Conservation (phyloP, 2,888 invertebrate genomes). For the Diaprepes abbreviatus region DNA sequence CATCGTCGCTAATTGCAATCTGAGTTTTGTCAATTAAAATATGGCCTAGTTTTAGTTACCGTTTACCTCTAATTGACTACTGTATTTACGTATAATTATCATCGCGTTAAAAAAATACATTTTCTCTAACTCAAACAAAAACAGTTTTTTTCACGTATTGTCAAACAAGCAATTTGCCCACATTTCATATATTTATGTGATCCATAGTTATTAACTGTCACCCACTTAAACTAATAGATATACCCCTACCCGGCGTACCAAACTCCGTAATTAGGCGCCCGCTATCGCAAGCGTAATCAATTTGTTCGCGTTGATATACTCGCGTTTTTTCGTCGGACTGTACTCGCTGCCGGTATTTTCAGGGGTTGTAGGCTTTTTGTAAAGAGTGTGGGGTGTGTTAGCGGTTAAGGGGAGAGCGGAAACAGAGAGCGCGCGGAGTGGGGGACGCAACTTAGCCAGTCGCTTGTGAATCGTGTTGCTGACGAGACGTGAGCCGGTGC, state of each 20-base stretch:
- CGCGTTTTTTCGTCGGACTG: conserved; percentile 50
- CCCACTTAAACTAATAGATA: conserved; percentile 46
- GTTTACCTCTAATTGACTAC: conserved; percentile 6
- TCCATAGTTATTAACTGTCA: conserved; percentile 44
- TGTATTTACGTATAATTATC: neutral
- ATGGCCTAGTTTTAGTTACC: conserved; percentile 54
- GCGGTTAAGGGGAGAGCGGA: conserved; percentile 62
- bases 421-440: conserved; percentile 54
- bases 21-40: conserved; percentile 63
- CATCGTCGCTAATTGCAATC: conserved; percentile 64
- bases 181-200: conserved; percentile 14
- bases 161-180: neutral
- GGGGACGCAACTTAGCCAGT: conserved; percentile 59
- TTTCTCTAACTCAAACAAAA: neutral
- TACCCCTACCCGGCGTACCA: conserved; percentile 33
- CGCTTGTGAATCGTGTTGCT: conserved; percentile 60
- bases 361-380: conserved; percentile 67
- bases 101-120: neutral
- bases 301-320: conserved; percentile 52
- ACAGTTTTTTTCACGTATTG: conserved; percentile 2
- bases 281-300: conserved; percentile 54
- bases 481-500: conserved; percentile 54
- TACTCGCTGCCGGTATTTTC: conserved; percentile 63
- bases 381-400: conserved; percentile 66
- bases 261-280: conserved; percentile 54